Evolutionary conservation across 2,113 vertebrate genomes (phyloP).

Genomic region (Gallinago jamesoni): DNA sequence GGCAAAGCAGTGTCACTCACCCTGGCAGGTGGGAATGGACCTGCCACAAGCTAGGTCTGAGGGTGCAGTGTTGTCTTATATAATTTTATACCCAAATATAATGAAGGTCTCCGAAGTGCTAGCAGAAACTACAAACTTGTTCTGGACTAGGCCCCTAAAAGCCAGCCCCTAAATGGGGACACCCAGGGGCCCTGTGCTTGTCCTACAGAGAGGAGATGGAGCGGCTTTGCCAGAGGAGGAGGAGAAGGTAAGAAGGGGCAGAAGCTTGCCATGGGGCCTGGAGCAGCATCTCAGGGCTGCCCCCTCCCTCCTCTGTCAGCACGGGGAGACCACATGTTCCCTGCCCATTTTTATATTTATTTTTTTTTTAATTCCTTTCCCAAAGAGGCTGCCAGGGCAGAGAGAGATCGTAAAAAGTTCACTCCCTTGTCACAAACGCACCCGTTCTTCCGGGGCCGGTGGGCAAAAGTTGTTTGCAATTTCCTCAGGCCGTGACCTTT

Average conservation of each 20-base stretch:
- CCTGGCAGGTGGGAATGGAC: fast-evolving
- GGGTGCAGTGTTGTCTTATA: neutral
- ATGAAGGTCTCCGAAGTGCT: fast-evolving
- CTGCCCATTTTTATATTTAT: neutral
- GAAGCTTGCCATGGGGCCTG: neutral
- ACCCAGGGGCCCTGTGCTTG: neutral
- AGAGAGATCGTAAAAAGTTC: constrained; percentile 43
- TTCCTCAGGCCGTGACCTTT: constrained; percentile 59
- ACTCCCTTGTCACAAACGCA: neutral
- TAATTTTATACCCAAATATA: neutral
- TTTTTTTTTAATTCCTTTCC: neutral
- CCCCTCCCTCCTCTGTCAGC: neutral
- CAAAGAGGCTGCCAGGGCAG: neutral
- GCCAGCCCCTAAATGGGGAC: neutral
- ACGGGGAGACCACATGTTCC: neutral
- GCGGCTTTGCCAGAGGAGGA: neutral
- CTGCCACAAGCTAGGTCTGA: neutral
- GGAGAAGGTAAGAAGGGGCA: neutral
- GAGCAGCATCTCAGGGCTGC: neutral
- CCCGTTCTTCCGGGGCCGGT: neutral
- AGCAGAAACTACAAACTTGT: neutral
- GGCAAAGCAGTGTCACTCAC: neutral
- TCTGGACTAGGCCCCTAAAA: neutral
- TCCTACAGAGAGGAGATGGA: neutral
- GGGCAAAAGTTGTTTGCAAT: constrained; percentile 50